These are phyloP conservation scores for Athalia circularis DNA, from an alignment of 2,888 invertebrate genomes.

Conservation along the genomic window DNA sequence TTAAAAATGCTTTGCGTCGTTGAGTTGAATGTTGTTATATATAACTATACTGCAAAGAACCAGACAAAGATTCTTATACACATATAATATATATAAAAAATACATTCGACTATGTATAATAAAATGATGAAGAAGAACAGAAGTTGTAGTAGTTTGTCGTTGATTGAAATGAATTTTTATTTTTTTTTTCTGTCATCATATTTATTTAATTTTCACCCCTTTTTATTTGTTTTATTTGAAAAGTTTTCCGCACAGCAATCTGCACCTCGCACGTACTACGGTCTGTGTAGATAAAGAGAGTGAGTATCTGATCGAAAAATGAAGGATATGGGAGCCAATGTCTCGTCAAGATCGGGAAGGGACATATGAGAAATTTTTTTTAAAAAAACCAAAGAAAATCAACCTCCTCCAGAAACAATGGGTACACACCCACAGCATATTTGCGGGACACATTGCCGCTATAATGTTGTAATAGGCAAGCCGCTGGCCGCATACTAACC, in stretches of 20 bases:
- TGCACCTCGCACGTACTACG: no score
- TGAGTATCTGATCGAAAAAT: no score
- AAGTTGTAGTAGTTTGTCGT: background rate
- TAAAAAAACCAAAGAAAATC: no score
- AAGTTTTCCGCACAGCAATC: background rate
- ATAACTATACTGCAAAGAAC: constrained; percentile 52
- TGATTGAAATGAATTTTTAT: background rate
- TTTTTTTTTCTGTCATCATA: background rate
- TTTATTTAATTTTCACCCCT: no score
- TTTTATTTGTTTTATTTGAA: no score
- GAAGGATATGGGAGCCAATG: no score
- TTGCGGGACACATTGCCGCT: constrained; percentile 51
- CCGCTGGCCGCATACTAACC: constrained; percentile 62
- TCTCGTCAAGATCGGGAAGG: no score
- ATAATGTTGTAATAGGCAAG: constrained; percentile 54
- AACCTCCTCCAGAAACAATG: background rate
- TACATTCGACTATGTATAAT: constrained; percentile 53
- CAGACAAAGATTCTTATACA: constrained; percentile 60
- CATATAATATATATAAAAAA: constrained; percentile 53
- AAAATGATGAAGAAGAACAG: constrained; percentile 51
- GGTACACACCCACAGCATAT: constrained; percentile 23
- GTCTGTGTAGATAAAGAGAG: no score
- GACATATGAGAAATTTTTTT: no score
- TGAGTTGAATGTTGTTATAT: constrained; percentile 72
- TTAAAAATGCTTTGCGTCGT: constrained; percentile 71